These are phyloP conservation scores for Homarus gammarus DNA, from an alignment of 2,888 invertebrate species.

Conservation along the genomic window DNA sequence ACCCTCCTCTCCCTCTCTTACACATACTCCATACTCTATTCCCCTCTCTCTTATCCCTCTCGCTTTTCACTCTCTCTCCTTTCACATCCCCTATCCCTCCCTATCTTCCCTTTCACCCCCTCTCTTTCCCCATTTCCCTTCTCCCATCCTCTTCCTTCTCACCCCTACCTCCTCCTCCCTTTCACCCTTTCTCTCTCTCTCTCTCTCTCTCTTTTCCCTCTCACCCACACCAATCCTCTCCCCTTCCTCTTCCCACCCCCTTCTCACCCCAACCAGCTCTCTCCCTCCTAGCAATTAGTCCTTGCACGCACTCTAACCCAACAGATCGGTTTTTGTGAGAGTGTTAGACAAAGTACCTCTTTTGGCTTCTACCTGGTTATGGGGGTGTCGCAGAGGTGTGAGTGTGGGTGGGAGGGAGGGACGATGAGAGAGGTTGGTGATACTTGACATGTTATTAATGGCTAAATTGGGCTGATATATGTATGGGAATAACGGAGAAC, in stretches of 20 bases:
- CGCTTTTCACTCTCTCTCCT: neutral
- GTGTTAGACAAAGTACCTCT: no score
- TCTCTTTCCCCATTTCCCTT: slow-evolving; percentile 14
- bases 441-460: no score
- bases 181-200: slow-evolving; percentile 28
- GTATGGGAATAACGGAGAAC: no score
- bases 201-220: slow-evolving; percentile 27
- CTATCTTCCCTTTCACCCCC: slow-evolving; percentile 17
- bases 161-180: neutral
- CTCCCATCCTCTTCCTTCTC: neutral
- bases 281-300: neutral
- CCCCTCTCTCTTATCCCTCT: slow-evolving; percentile 4
- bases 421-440: no score
- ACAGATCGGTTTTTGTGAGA: no score
- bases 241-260: neutral
- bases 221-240: neutral
- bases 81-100: neutral
- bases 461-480: no score
- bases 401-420: neutral
- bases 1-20: neutral
- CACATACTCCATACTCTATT: neutral
- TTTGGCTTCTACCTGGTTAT: no score
- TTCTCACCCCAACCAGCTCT: neutral
- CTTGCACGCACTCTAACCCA: no score
- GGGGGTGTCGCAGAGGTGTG: no score